These are phyloP conservation scores for Dastarcus helophoroides DNA, from an alignment of 2,888 invertebrate genomes.

Conservation along the genomic window DNA sequence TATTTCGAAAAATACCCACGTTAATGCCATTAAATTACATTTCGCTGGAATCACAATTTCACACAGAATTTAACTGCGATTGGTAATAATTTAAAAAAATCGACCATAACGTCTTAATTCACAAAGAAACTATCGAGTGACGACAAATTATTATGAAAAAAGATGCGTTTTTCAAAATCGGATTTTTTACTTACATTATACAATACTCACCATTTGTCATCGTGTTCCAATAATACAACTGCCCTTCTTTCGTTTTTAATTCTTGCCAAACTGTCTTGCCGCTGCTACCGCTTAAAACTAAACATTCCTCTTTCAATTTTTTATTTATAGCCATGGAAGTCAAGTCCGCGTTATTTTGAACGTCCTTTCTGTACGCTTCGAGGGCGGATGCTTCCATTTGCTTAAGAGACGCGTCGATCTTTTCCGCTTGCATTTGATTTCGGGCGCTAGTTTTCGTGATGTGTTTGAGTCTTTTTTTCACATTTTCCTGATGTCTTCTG, in stretches of 20 bases:
- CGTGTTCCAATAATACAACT: constrained; percentile 78
- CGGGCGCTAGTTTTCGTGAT: constrained; percentile 76
- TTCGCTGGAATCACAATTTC: too few species aligned
- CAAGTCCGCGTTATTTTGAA: constrained; percentile 55
- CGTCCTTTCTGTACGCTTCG: constrained; percentile 78
- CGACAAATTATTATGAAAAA: too few species aligned
- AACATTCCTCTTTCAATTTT: constrained; percentile 27
- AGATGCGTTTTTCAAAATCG: too few species aligned
- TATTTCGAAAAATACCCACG: too few species aligned
- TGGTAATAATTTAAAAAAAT: too few species aligned
- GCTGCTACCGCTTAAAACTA: constrained; percentile 26
- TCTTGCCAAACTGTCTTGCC: constrained; percentile 67
- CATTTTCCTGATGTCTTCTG: constrained; percentile 83
- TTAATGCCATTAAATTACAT: too few species aligned
- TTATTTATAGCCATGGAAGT: constrained; percentile 43
- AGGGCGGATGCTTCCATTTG: constrained; percentile 87
- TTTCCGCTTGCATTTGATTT: constrained; percentile 64
- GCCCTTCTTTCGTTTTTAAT: constrained; percentile 61
- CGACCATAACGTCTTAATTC: too few species aligned
- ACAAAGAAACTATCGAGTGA: too few species aligned
- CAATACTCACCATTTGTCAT: constrained; percentile 63
- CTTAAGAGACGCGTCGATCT: constrained; percentile 66
- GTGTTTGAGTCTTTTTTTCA: constrained; percentile 71
- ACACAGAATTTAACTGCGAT: too few species aligned
- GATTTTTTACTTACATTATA: too few species aligned